Conservation (phyloP, 2,113 vertebrate species). For the Hydrochoerus hydrochaeris region DNA sequence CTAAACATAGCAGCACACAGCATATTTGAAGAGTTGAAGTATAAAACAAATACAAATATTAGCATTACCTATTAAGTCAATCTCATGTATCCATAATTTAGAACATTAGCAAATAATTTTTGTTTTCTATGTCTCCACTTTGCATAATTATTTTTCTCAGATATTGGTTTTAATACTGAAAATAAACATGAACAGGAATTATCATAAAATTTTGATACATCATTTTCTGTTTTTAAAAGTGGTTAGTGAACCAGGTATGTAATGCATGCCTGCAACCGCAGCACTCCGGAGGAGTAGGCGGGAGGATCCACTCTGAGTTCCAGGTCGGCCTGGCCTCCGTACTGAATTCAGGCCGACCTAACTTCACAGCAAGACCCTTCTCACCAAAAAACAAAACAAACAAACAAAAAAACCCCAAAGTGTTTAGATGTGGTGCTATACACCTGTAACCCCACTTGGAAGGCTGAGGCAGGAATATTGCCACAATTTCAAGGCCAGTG, state of each 20-base stretch:
- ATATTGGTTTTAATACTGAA: neutral
- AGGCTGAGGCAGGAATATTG: neutral
- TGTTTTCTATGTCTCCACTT: neutral
- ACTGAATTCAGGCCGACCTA: neutral
- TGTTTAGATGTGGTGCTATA: neutral
- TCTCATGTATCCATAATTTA: neutral
- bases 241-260: neutral
- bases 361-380: no score
- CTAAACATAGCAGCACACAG: neutral
- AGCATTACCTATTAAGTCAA: neutral
- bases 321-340: neutral
- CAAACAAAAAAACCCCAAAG: no score
- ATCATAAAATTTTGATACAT: neutral
- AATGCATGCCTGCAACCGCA: neutral
- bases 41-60: neutral
- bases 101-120: neutral
- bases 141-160: neutral
- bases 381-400: no score
- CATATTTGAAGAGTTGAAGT: neutral
- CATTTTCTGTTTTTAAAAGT: neutral
- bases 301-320: neutral
- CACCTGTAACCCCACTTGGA: neutral
- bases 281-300: neutral
- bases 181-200: neutral
- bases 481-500: neutral